Conservation (phyloP, 1,140 invertebrate genomes). For the Patella vulgata region DNA sequence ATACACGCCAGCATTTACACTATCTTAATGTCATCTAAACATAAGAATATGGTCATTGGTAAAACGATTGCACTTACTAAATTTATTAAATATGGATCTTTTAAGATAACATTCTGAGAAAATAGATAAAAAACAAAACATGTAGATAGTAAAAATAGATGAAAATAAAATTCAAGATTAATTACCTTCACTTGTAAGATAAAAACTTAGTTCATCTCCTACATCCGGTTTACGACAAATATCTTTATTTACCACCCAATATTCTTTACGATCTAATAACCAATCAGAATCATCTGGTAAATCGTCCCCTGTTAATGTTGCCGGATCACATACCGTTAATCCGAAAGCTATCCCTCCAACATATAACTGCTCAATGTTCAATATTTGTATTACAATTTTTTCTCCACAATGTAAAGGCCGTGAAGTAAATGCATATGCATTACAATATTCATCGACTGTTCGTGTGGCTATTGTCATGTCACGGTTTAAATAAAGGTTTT, state of each 20-base stretch:
- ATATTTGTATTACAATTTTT: slow-evolving; percentile 84
- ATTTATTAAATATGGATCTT: too few species aligned
- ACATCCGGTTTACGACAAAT: slow-evolving; percentile 83
- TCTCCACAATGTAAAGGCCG: slow-evolving; percentile 86
- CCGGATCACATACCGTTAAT: slow-evolving; percentile 92
- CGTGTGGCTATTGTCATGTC: slow-evolving; percentile 81
- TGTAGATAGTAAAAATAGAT: too few species aligned
- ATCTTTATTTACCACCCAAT: slow-evolving; percentile 96
- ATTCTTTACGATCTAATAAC: slow-evolving; percentile 92
- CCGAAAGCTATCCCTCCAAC: slow-evolving; percentile 90
- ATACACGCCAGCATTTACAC: too few species aligned
- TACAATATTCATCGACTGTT: slow-evolving; percentile 86
- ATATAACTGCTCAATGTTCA: slow-evolving; percentile 85
- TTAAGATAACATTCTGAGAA: too few species aligned
- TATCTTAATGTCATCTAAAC: too few species aligned
- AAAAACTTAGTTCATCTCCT: slow-evolving; percentile 92
- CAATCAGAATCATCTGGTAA: slow-evolving; percentile 93
- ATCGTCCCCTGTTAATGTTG: slow-evolving; percentile 75
- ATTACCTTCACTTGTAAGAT: slow-evolving; percentile 79
- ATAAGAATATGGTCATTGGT: too few species aligned
- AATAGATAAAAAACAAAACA: too few species aligned
- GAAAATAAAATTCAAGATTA: too few species aligned
- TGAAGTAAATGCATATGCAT: slow-evolving; percentile 93
- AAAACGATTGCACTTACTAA: too few species aligned
- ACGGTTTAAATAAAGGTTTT: slow-evolving; percentile 81